Conservation (phyloP, 2,797 vertebrate genomes). For the Cephalopachus bancanus region DNA sequence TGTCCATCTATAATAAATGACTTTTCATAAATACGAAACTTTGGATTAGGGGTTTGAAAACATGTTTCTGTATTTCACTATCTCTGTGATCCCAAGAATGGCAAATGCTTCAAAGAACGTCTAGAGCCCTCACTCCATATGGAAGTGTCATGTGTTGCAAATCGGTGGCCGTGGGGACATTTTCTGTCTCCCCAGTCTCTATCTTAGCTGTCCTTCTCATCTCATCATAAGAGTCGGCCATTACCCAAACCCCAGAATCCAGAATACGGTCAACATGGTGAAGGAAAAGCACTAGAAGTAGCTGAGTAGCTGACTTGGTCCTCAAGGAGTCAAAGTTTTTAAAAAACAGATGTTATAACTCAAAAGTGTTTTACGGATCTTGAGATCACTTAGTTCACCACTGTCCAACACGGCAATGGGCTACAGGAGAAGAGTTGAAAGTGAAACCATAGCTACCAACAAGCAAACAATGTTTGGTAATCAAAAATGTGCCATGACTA, state of each 20-base stretch:
- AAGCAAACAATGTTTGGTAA: constrained; percentile 95
- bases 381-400: constrained; percentile 95
- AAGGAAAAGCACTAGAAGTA: background rate
- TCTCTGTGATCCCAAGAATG: background rate
- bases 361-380: constrained; percentile 94
- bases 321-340: constrained; percentile 93
- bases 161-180: background rate
- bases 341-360: constrained; percentile 95
- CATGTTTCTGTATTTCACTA: background rate
- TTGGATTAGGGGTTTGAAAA: background rate
- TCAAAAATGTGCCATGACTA: constrained; percentile 94
- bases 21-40: background rate
- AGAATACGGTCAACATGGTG: background rate
- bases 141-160: background rate
- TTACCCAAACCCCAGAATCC: constrained; percentile 15
- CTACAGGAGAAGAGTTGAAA: constrained; percentile 93
- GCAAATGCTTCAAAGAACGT: background rate
- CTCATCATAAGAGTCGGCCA: constrained; percentile 30
- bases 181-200: background rate
- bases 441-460: constrained; percentile 93
- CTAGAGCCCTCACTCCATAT: background rate
- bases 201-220: background rate
- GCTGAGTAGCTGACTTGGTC: background rate
- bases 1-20: background rate
- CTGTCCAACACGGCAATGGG: constrained; percentile 95